Conservation (phyloP, 1,140 invertebrate genomes). For the Nylanderia fulva region DNA sequence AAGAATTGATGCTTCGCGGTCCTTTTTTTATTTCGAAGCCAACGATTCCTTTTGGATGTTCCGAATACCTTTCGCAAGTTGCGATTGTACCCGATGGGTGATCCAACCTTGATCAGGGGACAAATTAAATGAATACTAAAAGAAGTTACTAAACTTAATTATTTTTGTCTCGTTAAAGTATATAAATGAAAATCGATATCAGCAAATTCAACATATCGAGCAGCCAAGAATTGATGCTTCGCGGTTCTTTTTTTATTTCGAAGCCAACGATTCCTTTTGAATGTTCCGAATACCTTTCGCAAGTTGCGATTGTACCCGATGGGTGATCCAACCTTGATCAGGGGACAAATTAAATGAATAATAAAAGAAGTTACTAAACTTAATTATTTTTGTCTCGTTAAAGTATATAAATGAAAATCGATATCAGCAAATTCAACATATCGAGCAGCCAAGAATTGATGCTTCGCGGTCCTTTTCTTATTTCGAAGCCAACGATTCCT, state of each 20-base stretch:
- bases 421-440: background rate
- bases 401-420: background rate
- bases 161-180: too few relatives aligned
- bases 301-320: background rate
- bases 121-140: too few relatives aligned
- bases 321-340: constrained; percentile 48
- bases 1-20: background rate
- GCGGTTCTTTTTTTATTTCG: background rate
- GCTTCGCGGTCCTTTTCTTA: background rate
- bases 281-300: constrained; percentile 9
- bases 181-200: too few relatives aligned
- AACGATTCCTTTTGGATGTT: constrained; percentile 1
- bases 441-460: background rate
- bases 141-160: too few relatives aligned
- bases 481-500: background rate
- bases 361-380: background rate
- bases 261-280: background rate
- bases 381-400: background rate
- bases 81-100: constrained; percentile 13
- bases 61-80: constrained; percentile 4
- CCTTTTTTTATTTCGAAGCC: background rate
- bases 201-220: background rate
- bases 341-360: background rate
- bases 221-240: background rate
- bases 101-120: constrained; percentile 42